Evolutionary conservation across 2,113 vertebrate genomes (phyloP).

Genomic region (Lycaon pictus): DNA sequence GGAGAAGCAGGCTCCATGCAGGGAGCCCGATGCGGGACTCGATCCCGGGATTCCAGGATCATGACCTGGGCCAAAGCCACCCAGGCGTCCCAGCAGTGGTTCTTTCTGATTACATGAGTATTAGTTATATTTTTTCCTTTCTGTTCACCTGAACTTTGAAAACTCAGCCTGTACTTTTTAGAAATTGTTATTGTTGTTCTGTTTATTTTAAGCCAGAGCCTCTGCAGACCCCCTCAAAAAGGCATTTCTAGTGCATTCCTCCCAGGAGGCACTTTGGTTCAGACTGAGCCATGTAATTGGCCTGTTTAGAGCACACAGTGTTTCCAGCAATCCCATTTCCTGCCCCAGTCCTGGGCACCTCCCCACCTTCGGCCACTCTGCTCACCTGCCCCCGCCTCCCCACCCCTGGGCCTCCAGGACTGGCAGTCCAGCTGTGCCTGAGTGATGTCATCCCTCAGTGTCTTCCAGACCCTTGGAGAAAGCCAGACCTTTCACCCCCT

Average conservation of each 20-base stretch:
- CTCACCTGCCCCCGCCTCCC: neutral
- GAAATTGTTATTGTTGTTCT: neutral
- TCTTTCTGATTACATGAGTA: neutral
- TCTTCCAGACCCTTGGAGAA: neutral
- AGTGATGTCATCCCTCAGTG: fast-evolving
- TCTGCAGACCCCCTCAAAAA: neutral
- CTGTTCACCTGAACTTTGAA: neutral
- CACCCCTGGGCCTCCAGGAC: neutral
- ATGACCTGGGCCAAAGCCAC: no score
- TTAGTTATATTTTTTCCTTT: neutral
- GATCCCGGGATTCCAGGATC: no score
- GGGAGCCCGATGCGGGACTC: no score
- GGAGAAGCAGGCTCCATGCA: no score
- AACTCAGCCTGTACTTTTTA: neutral
- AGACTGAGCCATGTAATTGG: neutral
- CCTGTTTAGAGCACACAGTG: neutral
- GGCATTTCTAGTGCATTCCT: neutral
- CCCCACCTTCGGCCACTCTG: neutral
- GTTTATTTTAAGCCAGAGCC: neutral
- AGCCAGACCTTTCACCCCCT: neutral
- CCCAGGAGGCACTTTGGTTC: no score
- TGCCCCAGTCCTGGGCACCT: neutral
- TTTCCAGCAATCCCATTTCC: neutral
- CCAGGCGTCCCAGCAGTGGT: no score
- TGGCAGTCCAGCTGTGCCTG: neutral